Evolutionary conservation across 53 echinoderm and acorn worm species (phyloP).

Genomic region (Antedon mediterranea): DNA sequence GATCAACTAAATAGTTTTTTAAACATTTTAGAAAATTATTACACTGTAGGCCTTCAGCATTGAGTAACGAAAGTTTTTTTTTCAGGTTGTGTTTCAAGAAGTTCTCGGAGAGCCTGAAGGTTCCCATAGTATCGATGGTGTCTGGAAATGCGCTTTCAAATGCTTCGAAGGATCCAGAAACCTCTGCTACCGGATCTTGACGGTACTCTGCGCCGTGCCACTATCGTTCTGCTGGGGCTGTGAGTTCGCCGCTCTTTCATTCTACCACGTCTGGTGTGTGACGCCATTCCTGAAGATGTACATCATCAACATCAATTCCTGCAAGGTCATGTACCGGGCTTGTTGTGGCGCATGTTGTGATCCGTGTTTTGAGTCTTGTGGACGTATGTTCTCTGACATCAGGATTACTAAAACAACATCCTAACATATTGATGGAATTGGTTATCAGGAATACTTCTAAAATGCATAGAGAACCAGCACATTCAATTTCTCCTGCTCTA

Average conservation of each 20-base stretch:
- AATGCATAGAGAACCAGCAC: no score
- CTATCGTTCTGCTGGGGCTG: conserved; percentile 74
- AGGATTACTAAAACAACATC: not conserved
- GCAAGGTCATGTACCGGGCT: conserved; percentile 1
- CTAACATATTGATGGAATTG: no score
- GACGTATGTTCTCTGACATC: not conserved
- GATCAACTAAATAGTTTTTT: no score
- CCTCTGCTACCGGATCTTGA: conserved; percentile 65
- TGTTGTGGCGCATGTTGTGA: conserved; percentile 65
- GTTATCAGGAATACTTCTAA: no score
- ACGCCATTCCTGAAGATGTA: conserved; percentile 71
- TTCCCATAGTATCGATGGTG: conserved; percentile 50
- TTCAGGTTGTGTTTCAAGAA: conserved; percentile 68
- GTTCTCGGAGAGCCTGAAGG: conserved; percentile 79
- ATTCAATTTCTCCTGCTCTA: no score
- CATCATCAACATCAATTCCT: conserved; percentile 33
- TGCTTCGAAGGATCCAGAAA: conserved; percentile 54
- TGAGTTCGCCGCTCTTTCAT: conserved; percentile 73
- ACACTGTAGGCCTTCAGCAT: no score
- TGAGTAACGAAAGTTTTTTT: not conserved
- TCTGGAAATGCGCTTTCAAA: conserved; percentile 61
- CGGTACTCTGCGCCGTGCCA: conserved; percentile 58
- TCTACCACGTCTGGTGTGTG: conserved; percentile 85
- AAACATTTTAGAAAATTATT: no score
- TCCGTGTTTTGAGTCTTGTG: conserved; percentile 63